phyloP scores from a whole-genome alignment of 2,113 vertebrate genomes.

The Brevimyrus niger region DNA sequence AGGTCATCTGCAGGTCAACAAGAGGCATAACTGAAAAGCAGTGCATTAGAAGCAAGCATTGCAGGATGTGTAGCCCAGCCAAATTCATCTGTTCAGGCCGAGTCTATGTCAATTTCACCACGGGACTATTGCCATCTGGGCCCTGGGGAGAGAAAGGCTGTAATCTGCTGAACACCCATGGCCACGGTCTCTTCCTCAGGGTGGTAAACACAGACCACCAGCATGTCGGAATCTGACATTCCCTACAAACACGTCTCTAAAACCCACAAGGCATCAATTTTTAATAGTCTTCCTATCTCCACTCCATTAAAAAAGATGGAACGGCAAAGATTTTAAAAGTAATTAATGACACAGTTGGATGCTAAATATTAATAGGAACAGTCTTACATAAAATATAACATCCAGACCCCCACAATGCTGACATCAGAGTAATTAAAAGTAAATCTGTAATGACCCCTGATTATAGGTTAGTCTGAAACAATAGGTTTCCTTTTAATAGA shows the following conservation, averaged over 20 bases:
- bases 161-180: background rate
- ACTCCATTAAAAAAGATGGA: constrained; percentile 86
- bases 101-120: background rate
- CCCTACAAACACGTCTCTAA: constrained; percentile 79
- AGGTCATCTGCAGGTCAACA: background rate
- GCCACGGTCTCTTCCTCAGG: constrained; percentile 8
- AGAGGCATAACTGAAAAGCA: background rate
- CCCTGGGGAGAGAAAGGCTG: background rate
- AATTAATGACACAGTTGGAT: constrained; percentile 97
- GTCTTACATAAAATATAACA: constrained; percentile 94
- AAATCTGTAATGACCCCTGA: constrained; percentile 81
- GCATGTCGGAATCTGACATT: constrained; percentile 64
- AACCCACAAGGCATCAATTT: constrained; percentile 87
- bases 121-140: background rate
- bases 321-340: constrained; percentile 83
- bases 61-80: background rate
- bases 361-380: constrained; percentile 96
- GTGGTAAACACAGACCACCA: constrained; percentile 73
- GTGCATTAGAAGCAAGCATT: background rate
- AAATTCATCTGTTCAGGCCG: background rate
- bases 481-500: constrained; percentile 2
- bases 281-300: constrained; percentile 78
- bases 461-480: constrained; percentile 60
- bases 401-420: constrained; percentile 86
- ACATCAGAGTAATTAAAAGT: constrained; percentile 85